Conservation (phyloP, 2,888 invertebrate species). For the Dasysyrphus tricinctus region DNA sequence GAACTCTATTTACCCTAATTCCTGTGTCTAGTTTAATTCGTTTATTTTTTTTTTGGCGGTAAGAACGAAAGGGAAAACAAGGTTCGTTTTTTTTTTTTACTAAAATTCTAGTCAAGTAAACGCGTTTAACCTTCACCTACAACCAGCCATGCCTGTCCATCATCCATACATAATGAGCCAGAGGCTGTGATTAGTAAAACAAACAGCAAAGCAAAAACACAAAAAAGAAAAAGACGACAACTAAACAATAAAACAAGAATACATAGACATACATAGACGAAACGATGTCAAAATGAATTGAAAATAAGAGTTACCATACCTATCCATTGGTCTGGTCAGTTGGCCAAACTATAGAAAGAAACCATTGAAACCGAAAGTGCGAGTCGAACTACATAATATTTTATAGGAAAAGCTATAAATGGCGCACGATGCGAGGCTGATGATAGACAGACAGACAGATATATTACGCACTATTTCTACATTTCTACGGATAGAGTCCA, state of each 20-base stretch:
- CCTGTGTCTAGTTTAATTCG: neutral
- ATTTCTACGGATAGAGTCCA: slow-evolving; percentile 46
- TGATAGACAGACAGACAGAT: slow-evolving; percentile 29
- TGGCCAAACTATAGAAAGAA: slow-evolving; percentile 33
- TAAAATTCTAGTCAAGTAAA: slow-evolving; percentile 73
- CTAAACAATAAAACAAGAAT: slow-evolving; percentile 29
- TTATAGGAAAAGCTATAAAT: slow-evolving; percentile 20
- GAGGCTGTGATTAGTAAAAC: slow-evolving; percentile 75
- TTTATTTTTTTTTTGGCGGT: neutral
- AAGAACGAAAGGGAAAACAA: slow-evolving; percentile 30
- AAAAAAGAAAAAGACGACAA: slow-evolving; percentile 32
- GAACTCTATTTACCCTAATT: neutral
- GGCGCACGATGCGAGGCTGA: slow-evolving; percentile 20
- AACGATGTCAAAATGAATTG: slow-evolving; percentile 56
- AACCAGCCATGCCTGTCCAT: slow-evolving; percentile 75
- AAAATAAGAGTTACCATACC: slow-evolving; percentile 21
- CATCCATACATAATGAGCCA: slow-evolving; percentile 75
- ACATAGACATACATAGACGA: slow-evolving; percentile 3
- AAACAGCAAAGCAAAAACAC: slow-evolving; percentile 63
- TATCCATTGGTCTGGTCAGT: slow-evolving; percentile 11
- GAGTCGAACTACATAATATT: slow-evolving; percentile 24
- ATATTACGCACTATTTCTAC: slow-evolving; percentile 68
- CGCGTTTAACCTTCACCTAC: slow-evolving; percentile 75
- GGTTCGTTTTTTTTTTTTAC: slow-evolving; percentile 13
- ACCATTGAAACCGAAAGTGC: slow-evolving; percentile 63